Evolutionary conservation across 2,113 vertebrate species (phyloP).

Genomic region (Pelecanoides urinatrix): DNA sequence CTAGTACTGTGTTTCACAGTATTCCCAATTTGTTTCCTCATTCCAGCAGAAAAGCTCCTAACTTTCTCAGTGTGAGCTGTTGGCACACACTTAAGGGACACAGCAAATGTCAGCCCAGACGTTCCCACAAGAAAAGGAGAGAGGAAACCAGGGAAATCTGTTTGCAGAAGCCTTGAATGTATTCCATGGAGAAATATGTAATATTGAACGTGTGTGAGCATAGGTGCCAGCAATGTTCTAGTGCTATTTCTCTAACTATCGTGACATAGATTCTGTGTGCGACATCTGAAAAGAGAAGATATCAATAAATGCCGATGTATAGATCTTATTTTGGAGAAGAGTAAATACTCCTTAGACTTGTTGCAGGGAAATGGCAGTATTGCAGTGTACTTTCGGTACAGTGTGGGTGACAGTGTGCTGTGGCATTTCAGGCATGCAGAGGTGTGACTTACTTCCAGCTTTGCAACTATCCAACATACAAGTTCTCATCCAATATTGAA

Average conservation of each 20-base stretch:
- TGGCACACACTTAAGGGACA: neutral
- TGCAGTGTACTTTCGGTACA: neutral
- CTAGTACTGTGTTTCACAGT: neutral
- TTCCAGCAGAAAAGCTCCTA: neutral
- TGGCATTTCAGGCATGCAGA: neutral
- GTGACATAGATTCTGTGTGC: neutral
- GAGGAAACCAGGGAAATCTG: neutral
- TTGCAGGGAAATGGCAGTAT: neutral
- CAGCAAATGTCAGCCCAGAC: neutral
- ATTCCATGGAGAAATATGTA: neutral
- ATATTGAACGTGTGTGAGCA: neutral
- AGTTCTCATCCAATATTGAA: neutral
- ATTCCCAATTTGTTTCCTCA: neutral
- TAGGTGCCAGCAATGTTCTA: neutral
- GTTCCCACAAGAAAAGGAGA: neutral
- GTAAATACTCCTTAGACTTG: neutral
- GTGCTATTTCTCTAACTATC: neutral
- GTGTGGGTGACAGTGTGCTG: neutral
- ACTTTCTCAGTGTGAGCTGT: neutral
- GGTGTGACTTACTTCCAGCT: neutral
- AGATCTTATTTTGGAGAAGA: neutral
- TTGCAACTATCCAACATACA: neutral
- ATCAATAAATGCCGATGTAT: neutral
- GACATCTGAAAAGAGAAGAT: neutral
- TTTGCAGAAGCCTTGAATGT: neutral